Evolutionary conservation across 1,140 invertebrate species (phyloP).

Genomic region (Chelonus insularis): DNA sequence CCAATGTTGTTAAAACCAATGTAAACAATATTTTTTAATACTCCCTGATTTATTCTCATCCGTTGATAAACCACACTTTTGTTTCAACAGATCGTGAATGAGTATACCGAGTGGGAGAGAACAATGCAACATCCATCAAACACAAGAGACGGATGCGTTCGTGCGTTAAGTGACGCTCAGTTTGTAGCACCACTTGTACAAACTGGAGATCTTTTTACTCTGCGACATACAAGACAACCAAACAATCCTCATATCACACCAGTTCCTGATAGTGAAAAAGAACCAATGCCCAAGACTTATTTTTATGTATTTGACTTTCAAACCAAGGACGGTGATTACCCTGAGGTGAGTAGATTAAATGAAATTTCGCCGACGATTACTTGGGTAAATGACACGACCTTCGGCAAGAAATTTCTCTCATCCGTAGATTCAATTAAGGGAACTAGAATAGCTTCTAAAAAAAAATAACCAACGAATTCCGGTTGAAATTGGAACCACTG

Average conservation of each 20-base stretch:
- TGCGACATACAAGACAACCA: slow-evolving; percentile 53
- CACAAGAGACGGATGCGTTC: slow-evolving; percentile 88
- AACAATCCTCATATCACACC: slow-evolving; percentile 45
- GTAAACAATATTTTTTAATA: too few relatives aligned
- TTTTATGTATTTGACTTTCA: slow-evolving; percentile 95
- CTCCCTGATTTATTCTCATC: too few relatives aligned
- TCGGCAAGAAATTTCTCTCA: not conserved
- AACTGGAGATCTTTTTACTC: slow-evolving; percentile 76
- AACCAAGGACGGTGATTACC: slow-evolving; percentile 87
- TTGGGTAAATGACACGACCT: not conserved
- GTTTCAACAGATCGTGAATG: slow-evolving; percentile 74
- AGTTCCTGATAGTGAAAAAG: slow-evolving; percentile 53
- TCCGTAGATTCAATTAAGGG: too few relatives aligned
- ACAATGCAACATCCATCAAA: slow-evolving; percentile 90
- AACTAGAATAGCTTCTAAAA: not conserved
- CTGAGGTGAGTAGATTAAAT: slow-evolving; percentile 66
- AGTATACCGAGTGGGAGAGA: slow-evolving; percentile 96
- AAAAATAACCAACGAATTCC: too few relatives aligned
- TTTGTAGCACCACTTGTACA: slow-evolving; percentile 84
- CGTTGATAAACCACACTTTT: slow-evolving; percentile 12
- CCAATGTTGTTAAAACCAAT: too few relatives aligned
- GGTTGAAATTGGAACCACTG: not conserved
- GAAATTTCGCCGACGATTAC: not conserved
- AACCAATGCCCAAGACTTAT: slow-evolving; percentile 70
- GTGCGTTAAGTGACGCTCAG: slow-evolving; percentile 90